Conservation (phyloP, 2,113 vertebrate species). For the Nanger granti region DNA sequence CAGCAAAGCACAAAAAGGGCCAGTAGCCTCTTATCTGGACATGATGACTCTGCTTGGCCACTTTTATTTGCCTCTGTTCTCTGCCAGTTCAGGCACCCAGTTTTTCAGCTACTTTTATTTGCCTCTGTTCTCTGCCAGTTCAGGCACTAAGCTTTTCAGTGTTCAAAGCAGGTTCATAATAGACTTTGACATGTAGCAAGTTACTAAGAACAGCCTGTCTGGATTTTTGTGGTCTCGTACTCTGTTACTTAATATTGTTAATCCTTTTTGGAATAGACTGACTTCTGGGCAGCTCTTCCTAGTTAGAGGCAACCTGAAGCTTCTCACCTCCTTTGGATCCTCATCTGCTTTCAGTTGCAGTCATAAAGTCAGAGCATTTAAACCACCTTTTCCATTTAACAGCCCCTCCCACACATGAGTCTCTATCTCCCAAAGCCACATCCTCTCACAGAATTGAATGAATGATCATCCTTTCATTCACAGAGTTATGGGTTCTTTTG, state of each 20-base stretch:
- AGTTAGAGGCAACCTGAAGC: background rate
- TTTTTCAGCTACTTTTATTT: background rate
- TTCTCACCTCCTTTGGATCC: background rate
- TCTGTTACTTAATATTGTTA: background rate
- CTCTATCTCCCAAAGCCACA: background rate
- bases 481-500: background rate
- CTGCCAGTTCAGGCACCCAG: background rate
- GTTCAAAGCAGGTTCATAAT: background rate
- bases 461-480: background rate
- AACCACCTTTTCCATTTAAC: background rate
- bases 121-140: background rate
- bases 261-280: background rate
- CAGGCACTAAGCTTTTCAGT: background rate
- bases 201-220: background rate
- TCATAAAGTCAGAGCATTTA: background rate
- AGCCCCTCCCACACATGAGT: background rate
- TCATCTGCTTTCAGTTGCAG: background rate
- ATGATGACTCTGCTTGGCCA: background rate
- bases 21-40: conserved; percentile 30
- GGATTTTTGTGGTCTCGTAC: background rate
- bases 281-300: background rate
- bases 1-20: background rate
- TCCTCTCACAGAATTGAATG: background rate
- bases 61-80: conserved; percentile 10
- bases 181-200: background rate